These are phyloP conservation scores for Eriosoma lanigerum DNA, from an alignment of 1,140 invertebrate genomes.

Conservation along the genomic window DNA sequence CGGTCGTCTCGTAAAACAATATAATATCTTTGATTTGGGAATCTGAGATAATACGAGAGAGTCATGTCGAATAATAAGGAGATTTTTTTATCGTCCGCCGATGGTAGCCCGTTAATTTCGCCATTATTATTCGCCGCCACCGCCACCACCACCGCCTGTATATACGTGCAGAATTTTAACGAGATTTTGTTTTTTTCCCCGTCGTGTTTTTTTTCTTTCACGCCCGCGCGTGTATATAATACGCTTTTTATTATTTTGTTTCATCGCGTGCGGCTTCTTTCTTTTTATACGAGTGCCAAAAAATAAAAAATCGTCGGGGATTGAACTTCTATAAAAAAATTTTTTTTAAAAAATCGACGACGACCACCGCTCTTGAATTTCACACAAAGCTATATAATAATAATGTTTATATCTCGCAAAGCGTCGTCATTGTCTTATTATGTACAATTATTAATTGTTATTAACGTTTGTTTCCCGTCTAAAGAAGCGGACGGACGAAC, in stretches of 20 bases:
- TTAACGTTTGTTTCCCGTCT: no score
- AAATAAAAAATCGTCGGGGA: background rate
- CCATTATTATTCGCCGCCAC: slow-evolving; percentile 29
- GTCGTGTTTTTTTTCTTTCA: background rate
- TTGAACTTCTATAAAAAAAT: background rate
- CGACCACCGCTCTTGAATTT: background rate
- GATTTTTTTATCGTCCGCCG: no score
- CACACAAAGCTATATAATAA: no score
- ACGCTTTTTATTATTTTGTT: background rate
- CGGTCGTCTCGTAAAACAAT: no score
- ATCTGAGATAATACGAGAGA: slow-evolving; percentile 2
- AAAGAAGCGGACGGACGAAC: no score
- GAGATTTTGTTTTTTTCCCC: background rate
- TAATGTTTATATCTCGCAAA: no score
- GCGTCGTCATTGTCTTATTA: no score
- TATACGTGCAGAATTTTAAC: slow-evolving; percentile 29
- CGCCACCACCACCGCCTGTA: background rate
- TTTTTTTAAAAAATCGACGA: background rate
- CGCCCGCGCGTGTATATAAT: background rate
- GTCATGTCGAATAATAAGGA: no score
- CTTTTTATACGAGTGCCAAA: slow-evolving; percentile 26
- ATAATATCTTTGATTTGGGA: no score
- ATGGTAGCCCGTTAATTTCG: slow-evolving; percentile 15
- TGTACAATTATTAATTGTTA: no score
- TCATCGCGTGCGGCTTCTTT: slow-evolving; percentile 9